Percentiles rank a stretch among this genome's conserved stretches.
These are phyloP conservation scores for Athalia cordata DNA, from an alignment of 2,888 invertebrate genomes.

Conservation along the genomic window DNA sequence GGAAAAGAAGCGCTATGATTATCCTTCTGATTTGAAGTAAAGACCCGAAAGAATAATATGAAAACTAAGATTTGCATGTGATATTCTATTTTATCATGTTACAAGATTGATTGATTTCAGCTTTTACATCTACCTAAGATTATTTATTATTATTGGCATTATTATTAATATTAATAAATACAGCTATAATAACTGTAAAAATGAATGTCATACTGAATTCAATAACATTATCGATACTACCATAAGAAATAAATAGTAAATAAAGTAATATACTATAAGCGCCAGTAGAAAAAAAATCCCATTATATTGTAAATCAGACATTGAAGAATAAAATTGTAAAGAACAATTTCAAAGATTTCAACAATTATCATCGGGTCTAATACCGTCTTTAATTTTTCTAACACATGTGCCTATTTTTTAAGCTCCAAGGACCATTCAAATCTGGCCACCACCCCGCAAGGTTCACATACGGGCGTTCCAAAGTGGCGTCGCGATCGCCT, in stretches of 20 bases:
- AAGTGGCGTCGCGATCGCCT: not conserved
- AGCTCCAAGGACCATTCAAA: too few species aligned
- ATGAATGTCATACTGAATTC: not conserved
- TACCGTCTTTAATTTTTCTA: not conserved
- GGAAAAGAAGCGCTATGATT: too few species aligned
- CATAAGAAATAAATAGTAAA: conserved; percentile 8
- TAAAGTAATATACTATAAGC: conserved; percentile 20
- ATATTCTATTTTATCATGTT: conserved; percentile 11
- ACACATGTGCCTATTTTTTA: too few species aligned
- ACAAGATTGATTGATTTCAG: not conserved
- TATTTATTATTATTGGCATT: not conserved
- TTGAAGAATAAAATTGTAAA: not conserved
- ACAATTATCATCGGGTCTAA: not conserved
- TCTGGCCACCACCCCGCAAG: not conserved
- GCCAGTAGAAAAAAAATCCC: conserved; percentile 24
- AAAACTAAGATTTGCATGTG: not conserved
- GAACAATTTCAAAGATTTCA: not conserved
- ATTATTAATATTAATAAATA: conserved; percentile 22
- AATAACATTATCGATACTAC: conserved; percentile 2
- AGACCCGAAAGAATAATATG: too few species aligned
- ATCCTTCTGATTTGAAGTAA: too few species aligned
- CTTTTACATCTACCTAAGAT: not conserved
- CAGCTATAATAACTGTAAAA: not conserved
- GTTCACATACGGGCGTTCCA: not conserved
- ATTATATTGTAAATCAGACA: conserved; percentile 33